Base-by-base conservation (phyloP, 2,797 vertebrate genomes). In the Rhinatrema bivittatum region DNA sequence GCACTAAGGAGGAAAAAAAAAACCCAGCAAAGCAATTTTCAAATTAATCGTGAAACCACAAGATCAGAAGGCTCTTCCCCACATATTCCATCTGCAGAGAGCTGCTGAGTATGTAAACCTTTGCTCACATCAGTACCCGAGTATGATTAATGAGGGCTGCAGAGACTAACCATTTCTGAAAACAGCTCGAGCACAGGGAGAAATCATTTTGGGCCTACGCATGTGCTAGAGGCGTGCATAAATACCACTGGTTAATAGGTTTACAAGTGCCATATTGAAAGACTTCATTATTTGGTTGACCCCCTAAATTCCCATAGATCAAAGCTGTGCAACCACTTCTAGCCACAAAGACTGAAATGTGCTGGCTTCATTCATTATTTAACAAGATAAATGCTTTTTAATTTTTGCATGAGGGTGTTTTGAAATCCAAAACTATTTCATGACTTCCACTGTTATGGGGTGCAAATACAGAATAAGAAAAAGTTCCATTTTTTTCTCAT, bases 201-300 rank as follows among this genome's bases (percentile, higher is more conserved):
- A 62, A 71, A 73, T 75, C 72, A 75, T 73, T 59, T 57, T 50
- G 36, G 70, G 68, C 72, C 54, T 74, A 66, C 48, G 62, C 55
- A 29, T 62, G 60, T 40, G 68, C 64, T 68, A 62, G 70, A 70
- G 63, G 72, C 70, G 74, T 60, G 70, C 59, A 61, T 63, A 67
- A 54, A 65, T 65, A 54, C 55, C 55, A 55, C 46, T 51, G 60
- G 56, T 56, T 70, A 70, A 70, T 70, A 70, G 55, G 67, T 66
- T 70, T 70, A 60, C 59, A 68, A 64, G 47, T 48, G 55, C 60
- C 62, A 64, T 62, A 55, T 62, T 68, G 57, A 60, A 72, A 56
- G 50, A 56, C 55, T 47, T 42, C 45, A 34, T 61, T 69, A 59
- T 60, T 51, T 56, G 56, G 72, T 63, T 61, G 62, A 56, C 56